Evolutionary conservation across 2,888 invertebrate species (phyloP).

Genomic region (Synanthedon formicaeformis): DNA sequence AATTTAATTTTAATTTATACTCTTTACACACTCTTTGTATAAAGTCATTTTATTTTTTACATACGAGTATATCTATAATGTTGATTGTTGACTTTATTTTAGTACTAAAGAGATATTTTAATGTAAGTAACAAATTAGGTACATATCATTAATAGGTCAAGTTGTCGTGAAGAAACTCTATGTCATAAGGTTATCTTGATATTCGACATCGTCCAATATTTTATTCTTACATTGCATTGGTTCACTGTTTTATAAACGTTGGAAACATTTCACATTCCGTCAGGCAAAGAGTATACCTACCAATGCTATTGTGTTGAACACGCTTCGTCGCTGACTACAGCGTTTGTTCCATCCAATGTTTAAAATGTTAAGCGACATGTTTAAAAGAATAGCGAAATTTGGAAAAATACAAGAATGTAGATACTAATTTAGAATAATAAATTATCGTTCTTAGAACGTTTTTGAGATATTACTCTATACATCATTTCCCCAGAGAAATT

Average conservation of each 20-base stretch:
- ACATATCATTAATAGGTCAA: constrained; percentile 6
- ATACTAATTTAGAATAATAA: no score
- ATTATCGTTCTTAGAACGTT: no score
- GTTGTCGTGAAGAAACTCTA: not conserved
- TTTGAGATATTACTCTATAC: not conserved
- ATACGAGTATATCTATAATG: no score
- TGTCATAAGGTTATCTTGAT: constrained; percentile 6
- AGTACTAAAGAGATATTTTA: no score
- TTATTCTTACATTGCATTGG: not conserved
- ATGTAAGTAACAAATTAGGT: not conserved
- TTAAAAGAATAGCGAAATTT: not conserved
- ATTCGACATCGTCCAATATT: constrained; percentile 1
- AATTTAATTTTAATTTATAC: no score
- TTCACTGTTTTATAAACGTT: not conserved
- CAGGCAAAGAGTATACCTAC: constrained; percentile 18
- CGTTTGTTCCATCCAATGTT: constrained; percentile 29
- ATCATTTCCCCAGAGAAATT: constrained; percentile 24
- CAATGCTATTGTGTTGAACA: constrained; percentile 34
- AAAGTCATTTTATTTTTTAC: no score
- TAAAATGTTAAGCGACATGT: not conserved
- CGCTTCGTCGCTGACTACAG: constrained; percentile 32
- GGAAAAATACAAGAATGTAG: no score
- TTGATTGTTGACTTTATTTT: no score
- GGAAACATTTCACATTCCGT: constrained; percentile 18
- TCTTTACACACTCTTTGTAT: no score